Conservation (phyloP, 2,797 vertebrate species). For the Dendrocincla tyrannina region DNA sequence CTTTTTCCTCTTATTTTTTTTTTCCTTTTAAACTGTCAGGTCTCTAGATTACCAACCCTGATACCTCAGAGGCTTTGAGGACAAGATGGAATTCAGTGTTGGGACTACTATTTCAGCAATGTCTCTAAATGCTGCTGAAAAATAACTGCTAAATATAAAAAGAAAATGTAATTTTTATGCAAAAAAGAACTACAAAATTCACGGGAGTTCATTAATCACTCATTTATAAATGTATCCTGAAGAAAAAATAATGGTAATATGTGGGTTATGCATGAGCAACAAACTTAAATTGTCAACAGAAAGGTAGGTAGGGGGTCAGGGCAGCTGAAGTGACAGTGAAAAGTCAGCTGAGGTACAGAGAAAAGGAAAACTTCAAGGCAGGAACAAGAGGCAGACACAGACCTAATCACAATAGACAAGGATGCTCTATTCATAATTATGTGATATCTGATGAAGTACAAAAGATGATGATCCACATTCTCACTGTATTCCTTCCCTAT, state of each 20-base stretch:
- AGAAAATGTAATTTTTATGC: background rate
- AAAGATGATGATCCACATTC: background rate
- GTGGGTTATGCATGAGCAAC: background rate
- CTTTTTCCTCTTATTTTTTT: background rate
- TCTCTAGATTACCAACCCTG: background rate
- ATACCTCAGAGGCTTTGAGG: background rate
- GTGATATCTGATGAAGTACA: background rate
- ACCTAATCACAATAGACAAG: background rate
- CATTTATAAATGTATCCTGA: background rate
- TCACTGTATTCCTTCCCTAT: background rate
- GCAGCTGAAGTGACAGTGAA: background rate
- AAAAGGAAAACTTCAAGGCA: background rate
- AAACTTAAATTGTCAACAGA: background rate
- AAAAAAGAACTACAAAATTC: background rate
- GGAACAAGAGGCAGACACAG: background rate
- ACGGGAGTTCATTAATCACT: background rate
- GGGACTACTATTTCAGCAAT: background rate
- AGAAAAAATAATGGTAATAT: background rate
- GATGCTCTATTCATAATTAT: background rate
- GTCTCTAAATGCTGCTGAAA: background rate
- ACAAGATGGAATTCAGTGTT: background rate
- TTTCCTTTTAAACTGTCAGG: background rate
- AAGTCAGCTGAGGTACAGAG: background rate
- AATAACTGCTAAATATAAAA: background rate
- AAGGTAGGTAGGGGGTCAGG: rapidly evolving